Evolutionary conservation across 2,888 invertebrate species (phyloP), one percentile per base, ranked within the genome.

Genomic region (Perithous albicinctus): DNA sequence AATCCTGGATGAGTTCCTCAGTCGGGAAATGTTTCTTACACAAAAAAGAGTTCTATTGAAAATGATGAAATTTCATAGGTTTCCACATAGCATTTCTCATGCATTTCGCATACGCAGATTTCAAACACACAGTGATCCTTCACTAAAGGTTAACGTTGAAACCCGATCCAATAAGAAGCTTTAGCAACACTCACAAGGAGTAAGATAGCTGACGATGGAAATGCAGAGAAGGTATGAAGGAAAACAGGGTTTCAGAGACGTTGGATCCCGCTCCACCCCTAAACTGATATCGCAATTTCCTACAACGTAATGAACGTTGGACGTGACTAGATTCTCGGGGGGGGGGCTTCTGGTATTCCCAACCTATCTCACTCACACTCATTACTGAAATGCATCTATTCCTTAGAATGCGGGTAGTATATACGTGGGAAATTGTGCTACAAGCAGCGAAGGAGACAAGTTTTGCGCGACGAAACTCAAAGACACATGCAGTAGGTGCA

Each of bases 251-350:
- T 56, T 69, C 41, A 23, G 23, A 56, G 20, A 38, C 41, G 48
- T n/a, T 38, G 48, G 59, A 73, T 63, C 51, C 73, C 41, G 63
- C 59, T 59, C 43, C 66, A 67, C 43, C 20, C 43, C 67, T 69
- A 74, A 79, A 79, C 67, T 74, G 67, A 74, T 79, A 79, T 79
- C 32, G 73, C 78, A 67, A 79, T 79, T 79, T 79, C 67, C 61
- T 51, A 43, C 73, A 18, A 67, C 66, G 59, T 75, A 80, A 75
- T 70, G 75, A 80, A 80, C 80, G 70, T 70, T 56, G 70, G 35
- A 80, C 80, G 75, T 72, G 80, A 75, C 56, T 66, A 20, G 66
- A 76, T 59, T 74, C 73, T n/a, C 67, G 51, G 51, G 29, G 32
- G 51, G 51, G 29, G 32, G 61, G n/a, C 10, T 46, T 51, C 67